Conservation (phyloP, 1,140 invertebrate genomes). For the Cotesia typhae region DNA sequence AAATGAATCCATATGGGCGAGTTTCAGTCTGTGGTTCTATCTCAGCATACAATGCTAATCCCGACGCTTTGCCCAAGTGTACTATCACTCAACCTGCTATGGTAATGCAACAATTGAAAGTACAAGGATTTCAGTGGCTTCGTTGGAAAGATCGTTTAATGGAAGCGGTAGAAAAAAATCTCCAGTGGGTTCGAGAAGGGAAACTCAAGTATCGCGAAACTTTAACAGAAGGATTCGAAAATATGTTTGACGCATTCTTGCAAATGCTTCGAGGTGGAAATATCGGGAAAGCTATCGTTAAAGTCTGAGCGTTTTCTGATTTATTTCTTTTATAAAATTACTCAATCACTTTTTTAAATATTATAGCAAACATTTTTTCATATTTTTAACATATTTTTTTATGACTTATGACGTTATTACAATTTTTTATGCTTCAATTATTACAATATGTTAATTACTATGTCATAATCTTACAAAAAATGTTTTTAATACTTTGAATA, state of each 20-base stretch:
- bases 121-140: too few relatives aligned
- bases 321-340: too few relatives aligned
- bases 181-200: conserved; percentile 68
- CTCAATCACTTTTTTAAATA: too few relatives aligned
- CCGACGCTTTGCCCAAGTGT: conserved; percentile 49
- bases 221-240: conserved; percentile 72
- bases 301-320: too few relatives aligned
- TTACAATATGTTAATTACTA: too few relatives aligned
- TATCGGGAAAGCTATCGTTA: too few relatives aligned
- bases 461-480: too few relatives aligned
- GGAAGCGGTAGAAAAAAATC: conserved; percentile 69
- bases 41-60: conserved; percentile 63
- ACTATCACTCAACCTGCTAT: conserved; percentile 66
- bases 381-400: too few relatives aligned
- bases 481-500: too few relatives aligned
- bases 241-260: conserved; percentile 71
- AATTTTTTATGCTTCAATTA: too few relatives aligned
- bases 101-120: conserved; percentile 55
- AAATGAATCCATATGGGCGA: conserved; percentile 72
- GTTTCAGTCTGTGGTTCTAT: conserved; percentile 73
- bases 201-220: conserved; percentile 72
- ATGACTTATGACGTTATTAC: too few relatives aligned
- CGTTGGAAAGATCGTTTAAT: conserved; percentile 40
- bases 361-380: too few relatives aligned
- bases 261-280: conserved; percentile 62